Percentiles rank a stretch among this genome's conserved stretches.
These are phyloP conservation scores for Himalopsyche japonica DNA, from an alignment of 2,888 invertebrate species.

Conservation along the genomic window DNA sequence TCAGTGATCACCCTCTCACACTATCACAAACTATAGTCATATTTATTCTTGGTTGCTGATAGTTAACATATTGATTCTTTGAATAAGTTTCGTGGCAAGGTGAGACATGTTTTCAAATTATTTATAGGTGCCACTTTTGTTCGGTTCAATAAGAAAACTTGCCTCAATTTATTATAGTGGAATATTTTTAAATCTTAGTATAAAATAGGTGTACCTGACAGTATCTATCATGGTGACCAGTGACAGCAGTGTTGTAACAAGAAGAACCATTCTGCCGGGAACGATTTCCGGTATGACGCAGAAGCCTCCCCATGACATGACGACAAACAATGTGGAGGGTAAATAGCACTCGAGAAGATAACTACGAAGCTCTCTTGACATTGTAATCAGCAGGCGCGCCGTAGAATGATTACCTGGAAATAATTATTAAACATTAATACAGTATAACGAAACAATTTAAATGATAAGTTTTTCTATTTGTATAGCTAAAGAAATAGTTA, in stretches of 20 bases:
- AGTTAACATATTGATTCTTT: too few species aligned
- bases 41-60: too few species aligned
- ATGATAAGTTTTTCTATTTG: not conserved
- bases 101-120: too few species aligned
- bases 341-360: conserved; percentile 67
- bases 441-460: not conserved
- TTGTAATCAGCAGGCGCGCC: conserved; percentile 62
- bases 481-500: not conserved
- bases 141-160: too few species aligned
- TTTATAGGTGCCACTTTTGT: too few species aligned
- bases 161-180: too few species aligned
- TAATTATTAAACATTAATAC: not conserved
- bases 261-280: conserved; percentile 66
- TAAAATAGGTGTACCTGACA: conserved; percentile 53
- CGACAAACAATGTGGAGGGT: conserved; percentile 66
- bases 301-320: conserved; percentile 70
- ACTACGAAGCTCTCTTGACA: conserved; percentile 64
- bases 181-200: too few species aligned
- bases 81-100: too few species aligned
- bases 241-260: conserved; percentile 66
- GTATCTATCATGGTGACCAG: conserved; percentile 70
- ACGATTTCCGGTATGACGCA: conserved; percentile 68
- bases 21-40: too few species aligned
- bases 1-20: too few species aligned
- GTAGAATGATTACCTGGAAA: conserved; percentile 63